These are phyloP conservation scores for Crossoptilon crossoptilon DNA, from an alignment of 2,797 vertebrate species.

Conservation along the genomic window DNA sequence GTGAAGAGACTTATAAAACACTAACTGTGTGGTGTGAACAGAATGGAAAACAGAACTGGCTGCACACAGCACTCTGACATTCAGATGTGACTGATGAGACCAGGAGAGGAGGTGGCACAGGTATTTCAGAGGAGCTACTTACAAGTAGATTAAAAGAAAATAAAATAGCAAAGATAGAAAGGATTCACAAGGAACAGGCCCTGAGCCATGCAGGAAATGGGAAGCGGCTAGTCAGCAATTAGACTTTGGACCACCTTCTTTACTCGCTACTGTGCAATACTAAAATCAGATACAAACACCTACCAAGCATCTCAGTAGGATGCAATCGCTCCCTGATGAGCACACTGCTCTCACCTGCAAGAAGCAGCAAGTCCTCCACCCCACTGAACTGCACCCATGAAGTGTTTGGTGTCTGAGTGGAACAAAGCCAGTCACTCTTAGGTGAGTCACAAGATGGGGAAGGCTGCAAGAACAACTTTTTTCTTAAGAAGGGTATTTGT, in stretches of 20 bases:
- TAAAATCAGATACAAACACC: background rate
- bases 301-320: background rate
- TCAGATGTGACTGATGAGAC: rapidly evolving
- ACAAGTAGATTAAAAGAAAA: background rate
- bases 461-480: too few relatives aligned
- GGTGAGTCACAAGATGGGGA: too few relatives aligned
- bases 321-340: background rate
- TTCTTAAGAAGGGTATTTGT: background rate
- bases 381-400: background rate
- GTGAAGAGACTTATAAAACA: background rate
- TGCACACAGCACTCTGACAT: background rate
- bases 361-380: background rate
- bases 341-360: background rate
- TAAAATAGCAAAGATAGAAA: background rate
- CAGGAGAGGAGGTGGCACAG: background rate
- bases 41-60: background rate
- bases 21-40: background rate
- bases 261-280: background rate
- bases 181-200: background rate
- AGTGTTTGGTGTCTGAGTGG: too few relatives aligned
- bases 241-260: background rate
- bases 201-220: background rate
- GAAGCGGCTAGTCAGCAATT: background rate
- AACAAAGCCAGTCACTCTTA: too few relatives aligned
- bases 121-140: background rate